Percentiles rank a stretch among this genome's conserved stretches.
These are phyloP conservation scores for Adelognathus sp. DNA, from an alignment of 2,888 invertebrate genomes.

Conservation along the genomic window DNA sequence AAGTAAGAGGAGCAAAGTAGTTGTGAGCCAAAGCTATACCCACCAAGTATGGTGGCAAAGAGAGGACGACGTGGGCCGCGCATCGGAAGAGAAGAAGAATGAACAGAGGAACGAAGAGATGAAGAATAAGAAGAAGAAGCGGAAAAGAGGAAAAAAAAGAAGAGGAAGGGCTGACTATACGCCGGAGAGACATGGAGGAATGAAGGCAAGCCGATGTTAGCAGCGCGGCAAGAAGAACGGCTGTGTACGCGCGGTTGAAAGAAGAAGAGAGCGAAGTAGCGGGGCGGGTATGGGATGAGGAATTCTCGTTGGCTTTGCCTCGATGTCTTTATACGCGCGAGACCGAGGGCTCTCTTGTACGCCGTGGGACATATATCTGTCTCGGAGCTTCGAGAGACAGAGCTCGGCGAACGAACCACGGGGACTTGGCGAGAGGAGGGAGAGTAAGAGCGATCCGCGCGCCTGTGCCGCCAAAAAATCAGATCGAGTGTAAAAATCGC, in stretches of 20 bases:
- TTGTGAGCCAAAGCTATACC: too few relatives aligned
- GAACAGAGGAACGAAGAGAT: conserved; percentile 39
- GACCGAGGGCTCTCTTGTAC: conserved; percentile 76
- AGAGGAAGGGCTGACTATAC: not conserved
- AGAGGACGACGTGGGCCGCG: conserved; percentile 73
- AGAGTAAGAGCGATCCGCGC: conserved; percentile 52
- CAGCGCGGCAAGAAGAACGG: not conserved
- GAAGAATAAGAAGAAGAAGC: conserved; percentile 40
- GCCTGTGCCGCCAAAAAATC: conserved; percentile 81
- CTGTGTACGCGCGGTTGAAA: conserved; percentile 22
- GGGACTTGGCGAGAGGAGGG: too few relatives aligned
- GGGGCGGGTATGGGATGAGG: conserved; percentile 78
- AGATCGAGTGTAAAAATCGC: conserved; percentile 81
- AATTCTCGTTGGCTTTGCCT: conserved; percentile 81
- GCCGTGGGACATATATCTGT: conserved; percentile 80
- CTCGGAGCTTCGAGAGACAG: conserved; percentile 76
- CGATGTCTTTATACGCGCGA: conserved; percentile 82
- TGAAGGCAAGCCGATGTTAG: conserved; percentile 12
- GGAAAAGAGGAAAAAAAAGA: not conserved
- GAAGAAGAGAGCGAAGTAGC: conserved; percentile 46
- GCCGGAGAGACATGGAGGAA: conserved; percentile 37
- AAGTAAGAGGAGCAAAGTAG: conserved; percentile 49
- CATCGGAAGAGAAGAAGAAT: conserved; percentile 63
- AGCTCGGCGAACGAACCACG: conserved; percentile 5
- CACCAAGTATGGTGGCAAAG: conserved; percentile 80